Conservation (phyloP, 2,797 vertebrate genomes). For the Chelonia mydas region DNA sequence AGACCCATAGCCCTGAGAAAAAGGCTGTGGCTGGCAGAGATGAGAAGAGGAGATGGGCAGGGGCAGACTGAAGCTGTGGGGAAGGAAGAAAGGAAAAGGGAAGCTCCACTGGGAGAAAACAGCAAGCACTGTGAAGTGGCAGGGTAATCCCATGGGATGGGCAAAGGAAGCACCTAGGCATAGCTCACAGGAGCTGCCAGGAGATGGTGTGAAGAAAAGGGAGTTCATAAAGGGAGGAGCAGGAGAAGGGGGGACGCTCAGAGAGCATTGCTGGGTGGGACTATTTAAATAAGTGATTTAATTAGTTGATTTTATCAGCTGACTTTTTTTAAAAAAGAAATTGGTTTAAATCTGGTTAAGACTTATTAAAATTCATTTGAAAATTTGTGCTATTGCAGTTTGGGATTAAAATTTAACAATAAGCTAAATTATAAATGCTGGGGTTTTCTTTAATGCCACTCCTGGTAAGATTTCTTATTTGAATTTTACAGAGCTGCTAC, state of each 20-base stretch:
- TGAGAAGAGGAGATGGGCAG: neutral
- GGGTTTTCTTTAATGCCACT: neutral
- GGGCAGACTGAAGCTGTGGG: neutral
- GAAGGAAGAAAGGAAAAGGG: neutral
- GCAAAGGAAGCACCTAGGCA: neutral
- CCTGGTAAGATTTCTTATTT: neutral
- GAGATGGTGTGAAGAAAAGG: neutral
- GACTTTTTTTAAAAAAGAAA: neutral
- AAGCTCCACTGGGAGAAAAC: neutral
- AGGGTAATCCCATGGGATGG: neutral
- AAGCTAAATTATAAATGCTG: neutral
- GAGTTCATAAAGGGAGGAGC: neutral
- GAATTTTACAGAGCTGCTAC: neutral
- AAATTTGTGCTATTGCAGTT: neutral
- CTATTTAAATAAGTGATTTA: neutral
- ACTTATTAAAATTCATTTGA: neutral
- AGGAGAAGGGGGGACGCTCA: neutral
- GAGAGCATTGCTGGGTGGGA: neutral
- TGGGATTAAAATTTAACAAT: neutral
- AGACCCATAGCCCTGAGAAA: neutral
- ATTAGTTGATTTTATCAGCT: neutral
- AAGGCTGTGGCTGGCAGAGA: neutral
- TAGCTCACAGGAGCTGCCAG: neutral
- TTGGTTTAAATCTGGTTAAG: neutral
- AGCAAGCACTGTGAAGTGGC: neutral